Evolutionary conservation across 1,140 invertebrate species (phyloP), one percentile per base, ranked within the genome.

Genomic region (Bombus superbus): DNA sequence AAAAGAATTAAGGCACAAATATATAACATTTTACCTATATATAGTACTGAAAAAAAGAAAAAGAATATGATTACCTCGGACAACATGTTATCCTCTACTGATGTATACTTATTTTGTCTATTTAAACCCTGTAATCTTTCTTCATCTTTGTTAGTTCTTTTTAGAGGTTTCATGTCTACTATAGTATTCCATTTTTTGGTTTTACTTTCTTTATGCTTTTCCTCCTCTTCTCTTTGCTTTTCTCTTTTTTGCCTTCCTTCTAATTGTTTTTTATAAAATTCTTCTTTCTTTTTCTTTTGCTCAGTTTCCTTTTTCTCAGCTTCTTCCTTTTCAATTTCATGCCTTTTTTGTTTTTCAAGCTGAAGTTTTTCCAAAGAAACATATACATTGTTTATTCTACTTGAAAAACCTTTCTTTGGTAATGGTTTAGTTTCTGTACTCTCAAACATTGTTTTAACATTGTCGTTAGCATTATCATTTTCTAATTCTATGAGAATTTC

Each of bases 401-500:
- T 32, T 18, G 40, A 79, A 22, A 82, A 18, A 22, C 80, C 42
- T 76, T 22, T 82, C 22, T 84, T 15, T 10, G 68, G 64, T 75
- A 88, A 3, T 32, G 85, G 74, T 44, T 86, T 86, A 40, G 82
- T 76, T 32, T 78, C 53, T 8, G 38, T 44, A 25, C 71, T 62
- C 42, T 92, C 69, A 57, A 42, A 75, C 3, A 62, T 28, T n/a
- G 28, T 11, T 25, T 44, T 57, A 32, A 18, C 40, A 5, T 64
- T 66, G 6, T 47, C 32, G 40, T 80, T 64, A 0, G 79, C 40
- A 38, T 74, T 74, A 32, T 68, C 38, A 59, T 80, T 83, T 35
- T 85, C 40, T 40, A 87, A 66, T 40, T 83, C 62, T 62, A 57
- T 53, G 59, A 47, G 35, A 15, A 90, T 83, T 72, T 92, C 88